phyloP scores from a whole-genome alignment of 2,797 vertebrate genomes.

The Takifugu rubripes region DNA sequence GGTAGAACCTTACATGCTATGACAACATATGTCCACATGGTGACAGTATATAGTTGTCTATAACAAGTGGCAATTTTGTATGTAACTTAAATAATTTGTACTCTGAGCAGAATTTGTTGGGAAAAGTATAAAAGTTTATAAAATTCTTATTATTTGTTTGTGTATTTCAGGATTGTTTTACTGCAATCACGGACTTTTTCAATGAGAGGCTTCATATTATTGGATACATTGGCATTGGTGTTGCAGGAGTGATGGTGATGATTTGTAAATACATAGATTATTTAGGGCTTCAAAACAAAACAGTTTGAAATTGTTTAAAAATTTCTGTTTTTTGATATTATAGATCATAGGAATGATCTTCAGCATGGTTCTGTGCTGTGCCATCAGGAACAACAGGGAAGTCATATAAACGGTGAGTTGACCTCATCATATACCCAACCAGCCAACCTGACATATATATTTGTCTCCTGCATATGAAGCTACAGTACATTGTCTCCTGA shows the following conservation, averaged over 20 bases:
- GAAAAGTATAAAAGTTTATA: neutral
- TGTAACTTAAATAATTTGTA: neutral
- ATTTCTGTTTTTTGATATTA: slow-evolving; percentile 6
- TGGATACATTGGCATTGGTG: slow-evolving; percentile 87
- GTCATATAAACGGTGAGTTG: slow-evolving; percentile 79
- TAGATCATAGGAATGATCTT: slow-evolving; percentile 98
- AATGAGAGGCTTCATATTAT: slow-evolving; percentile 85
- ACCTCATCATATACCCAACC: slow-evolving; percentile 26
- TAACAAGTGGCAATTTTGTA: neutral
- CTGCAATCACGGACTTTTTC: slow-evolving; percentile 83
- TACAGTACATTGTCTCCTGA: slow-evolving; percentile 18
- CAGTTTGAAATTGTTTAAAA: slow-evolving; percentile 6
- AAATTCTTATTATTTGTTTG: neutral
- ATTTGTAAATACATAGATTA: neutral
- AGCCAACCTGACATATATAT: slow-evolving; percentile 16
- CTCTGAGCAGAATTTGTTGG: neutral
- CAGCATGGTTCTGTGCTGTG: slow-evolving; percentile 98
- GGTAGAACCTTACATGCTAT: slow-evolving; percentile 47
- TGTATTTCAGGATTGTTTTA: slow-evolving; percentile 79
- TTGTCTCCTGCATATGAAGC: slow-evolving; percentile 34
- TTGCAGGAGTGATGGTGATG: slow-evolving; percentile 91
- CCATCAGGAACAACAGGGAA: slow-evolving; percentile 90
- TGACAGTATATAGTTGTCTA: slow-evolving; percentile 21
- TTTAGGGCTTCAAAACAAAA: neutral
- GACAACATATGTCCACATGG: slow-evolving; percentile 28